A percentile compares a stretch with the other conserved stretches of the same genome.
phyloP scores from a whole-genome alignment of 2,888 invertebrate species.

The Pecten maximus region DNA sequence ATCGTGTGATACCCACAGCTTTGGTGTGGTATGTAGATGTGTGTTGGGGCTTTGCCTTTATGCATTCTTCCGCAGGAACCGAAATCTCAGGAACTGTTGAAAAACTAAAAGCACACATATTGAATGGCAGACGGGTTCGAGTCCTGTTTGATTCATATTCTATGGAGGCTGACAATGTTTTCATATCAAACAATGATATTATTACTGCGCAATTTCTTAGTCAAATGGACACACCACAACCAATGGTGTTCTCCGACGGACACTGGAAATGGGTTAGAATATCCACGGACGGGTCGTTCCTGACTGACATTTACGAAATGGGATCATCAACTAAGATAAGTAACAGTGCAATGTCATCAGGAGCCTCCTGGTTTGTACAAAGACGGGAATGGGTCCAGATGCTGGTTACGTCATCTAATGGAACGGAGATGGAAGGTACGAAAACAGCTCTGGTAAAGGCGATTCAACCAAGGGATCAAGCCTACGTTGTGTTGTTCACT shows the following conservation, averaged over 20 bases:
- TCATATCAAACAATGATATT: background rate
- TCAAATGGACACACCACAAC: background rate
- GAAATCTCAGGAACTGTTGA: background rate
- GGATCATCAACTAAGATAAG: background rate
- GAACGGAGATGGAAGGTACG: background rate
- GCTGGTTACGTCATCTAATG: background rate
- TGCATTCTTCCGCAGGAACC: background rate
- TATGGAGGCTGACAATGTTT: background rate
- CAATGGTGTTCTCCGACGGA: background rate
- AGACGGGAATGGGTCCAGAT: background rate
- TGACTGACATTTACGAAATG: background rate
- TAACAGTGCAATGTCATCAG: background rate
- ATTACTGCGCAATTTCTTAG: background rate
- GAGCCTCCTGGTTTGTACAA: background rate
- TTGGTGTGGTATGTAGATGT: background rate
- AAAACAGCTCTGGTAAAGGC: background rate
- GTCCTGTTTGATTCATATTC: background rate
- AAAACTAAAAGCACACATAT: background rate
- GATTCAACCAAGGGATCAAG: background rate
- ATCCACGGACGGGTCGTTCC: background rate
- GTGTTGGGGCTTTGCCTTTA: background rate
- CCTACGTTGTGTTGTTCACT: background rate
- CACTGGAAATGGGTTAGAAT: background rate
- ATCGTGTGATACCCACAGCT: background rate
- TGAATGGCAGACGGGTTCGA: background rate